Percentiles rank a stretch among this genome's conserved stretches.
Evolutionary conservation across 2,113 vertebrate genomes (phyloP).

Genomic region (Anser cygnoides): DNA sequence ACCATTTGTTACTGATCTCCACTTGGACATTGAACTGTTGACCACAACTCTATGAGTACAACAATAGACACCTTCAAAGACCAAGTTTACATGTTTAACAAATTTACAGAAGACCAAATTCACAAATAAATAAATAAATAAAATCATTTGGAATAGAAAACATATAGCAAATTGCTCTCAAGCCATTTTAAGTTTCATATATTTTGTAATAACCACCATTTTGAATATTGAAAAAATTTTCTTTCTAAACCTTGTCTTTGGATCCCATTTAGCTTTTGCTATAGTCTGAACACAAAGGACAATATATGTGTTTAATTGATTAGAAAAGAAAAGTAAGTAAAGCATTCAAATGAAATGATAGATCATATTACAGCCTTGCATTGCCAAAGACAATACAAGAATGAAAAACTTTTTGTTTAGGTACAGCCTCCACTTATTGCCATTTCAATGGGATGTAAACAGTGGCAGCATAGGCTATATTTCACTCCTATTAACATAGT

Average conservation of each 20-base stretch:
- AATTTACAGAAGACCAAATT: too few species aligned
- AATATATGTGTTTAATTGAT: background rate
- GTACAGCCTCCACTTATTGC: background rate
- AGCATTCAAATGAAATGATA: background rate
- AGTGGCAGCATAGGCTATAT: background rate
- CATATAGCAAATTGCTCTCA: background rate
- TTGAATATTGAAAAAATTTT: background rate
- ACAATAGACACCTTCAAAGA: too few species aligned
- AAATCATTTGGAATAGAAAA: background rate
- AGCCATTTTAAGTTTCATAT: background rate
- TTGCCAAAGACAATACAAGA: background rate
- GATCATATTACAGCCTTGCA: background rate
- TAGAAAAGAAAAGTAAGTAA: background rate
- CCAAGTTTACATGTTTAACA: too few species aligned
- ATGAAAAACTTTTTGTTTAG: background rate
- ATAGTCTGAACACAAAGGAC: background rate
- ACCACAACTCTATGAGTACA: too few species aligned
- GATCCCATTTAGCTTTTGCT: background rate
- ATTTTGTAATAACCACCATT: accelerated
- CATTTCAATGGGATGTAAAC: background rate
- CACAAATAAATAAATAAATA: background rate
- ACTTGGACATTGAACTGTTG: background rate
- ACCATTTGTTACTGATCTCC: background rate
- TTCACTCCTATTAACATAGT: background rate
- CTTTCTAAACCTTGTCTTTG: background rate